These are phyloP conservation scores for Clarias platycephalus DNA, from an alignment of 2,797 vertebrate species.

Conservation along the genomic window DNA sequence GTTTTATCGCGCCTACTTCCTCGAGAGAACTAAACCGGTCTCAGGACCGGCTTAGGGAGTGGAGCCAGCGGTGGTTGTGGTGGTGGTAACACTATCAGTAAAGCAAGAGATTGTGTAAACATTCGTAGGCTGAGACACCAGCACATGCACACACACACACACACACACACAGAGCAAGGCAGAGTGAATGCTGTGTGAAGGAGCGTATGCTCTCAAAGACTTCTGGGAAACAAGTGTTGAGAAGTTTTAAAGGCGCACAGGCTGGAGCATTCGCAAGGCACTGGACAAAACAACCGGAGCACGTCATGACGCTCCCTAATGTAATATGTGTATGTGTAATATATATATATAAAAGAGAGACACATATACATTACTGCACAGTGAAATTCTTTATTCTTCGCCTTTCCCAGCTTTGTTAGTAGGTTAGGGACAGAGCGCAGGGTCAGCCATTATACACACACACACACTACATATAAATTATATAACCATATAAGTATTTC, in stretches of 20 bases:
- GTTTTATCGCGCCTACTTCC: background rate
- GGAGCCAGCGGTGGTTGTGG: background rate
- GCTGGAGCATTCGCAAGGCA: background rate
- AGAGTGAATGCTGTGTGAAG: background rate
- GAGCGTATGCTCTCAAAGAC: background rate
- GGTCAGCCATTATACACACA: too few relatives aligned
- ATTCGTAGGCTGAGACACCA: background rate
- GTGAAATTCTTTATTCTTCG: too few relatives aligned
- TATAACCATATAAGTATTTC: too few relatives aligned
- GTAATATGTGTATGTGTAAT: too few relatives aligned
- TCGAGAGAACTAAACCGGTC: background rate
- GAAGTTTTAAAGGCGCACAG: background rate
- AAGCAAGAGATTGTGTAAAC: constrained; percentile 26
- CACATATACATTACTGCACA: too few relatives aligned
- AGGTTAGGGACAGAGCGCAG: too few relatives aligned
- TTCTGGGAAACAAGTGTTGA: background rate
- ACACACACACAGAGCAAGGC: background rate
- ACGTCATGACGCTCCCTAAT: too few relatives aligned
- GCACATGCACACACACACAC: background rate
- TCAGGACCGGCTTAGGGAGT: background rate
- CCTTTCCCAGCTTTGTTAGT: too few relatives aligned
- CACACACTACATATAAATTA: too few relatives aligned
- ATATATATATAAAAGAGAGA: too few relatives aligned
- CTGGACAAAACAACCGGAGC: background rate
- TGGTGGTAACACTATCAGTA: constrained; percentile 23